Base-by-base conservation (phyloP, 2,113 vertebrate species). In the Scophthalmus maximus region DNA sequence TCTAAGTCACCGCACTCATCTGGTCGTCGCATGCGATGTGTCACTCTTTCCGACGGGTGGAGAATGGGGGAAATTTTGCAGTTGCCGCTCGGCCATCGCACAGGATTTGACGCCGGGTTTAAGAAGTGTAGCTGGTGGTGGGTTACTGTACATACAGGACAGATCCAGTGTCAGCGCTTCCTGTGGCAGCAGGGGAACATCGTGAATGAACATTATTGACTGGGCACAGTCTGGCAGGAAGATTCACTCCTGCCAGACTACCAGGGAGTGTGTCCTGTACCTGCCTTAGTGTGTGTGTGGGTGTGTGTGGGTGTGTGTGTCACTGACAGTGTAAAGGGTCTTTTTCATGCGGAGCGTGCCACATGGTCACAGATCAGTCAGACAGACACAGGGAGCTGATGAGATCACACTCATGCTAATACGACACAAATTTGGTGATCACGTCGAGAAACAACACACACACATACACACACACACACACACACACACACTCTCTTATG, bases 1-100 rank as follows among this genome's bases (percentile, higher is more conserved):
- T 88, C 78, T 67, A 75, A 86, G 77, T 77, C 87, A 80, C 74
- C 51, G 36, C 79, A 73, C 83, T 83, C 71, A 80, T 82, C 80
- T 82, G 86, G 70, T 62, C 76, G 78, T 79, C 34, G 50, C 78
- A 77, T 75, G 85, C 3, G 53, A 85, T 71, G 69, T 80, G 82
- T 72, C 82, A 64, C 59, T 68, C 53, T 58, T 61, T 66, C 64
- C 68, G 25, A 11, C n/a, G 7, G 4, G 38, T 1, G 4, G 23
- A 66, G 40, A 38, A 51, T 59, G 63, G 63, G 78, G 63, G 63
- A 76, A 67, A 42, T 68, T 76, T 22, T 71, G 73, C 65, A 6
- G 18, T 51, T 4, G 27, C 42, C 6, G 12, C 62, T 40, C 22
- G 10, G 11, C 10, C 34, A n/a, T 34, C 38, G 1, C 14, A 4